Evolutionary conservation across 2,888 invertebrate species (phyloP), one percentile per base, ranked within the genome.

Genomic region (Nomada fucata): DNA sequence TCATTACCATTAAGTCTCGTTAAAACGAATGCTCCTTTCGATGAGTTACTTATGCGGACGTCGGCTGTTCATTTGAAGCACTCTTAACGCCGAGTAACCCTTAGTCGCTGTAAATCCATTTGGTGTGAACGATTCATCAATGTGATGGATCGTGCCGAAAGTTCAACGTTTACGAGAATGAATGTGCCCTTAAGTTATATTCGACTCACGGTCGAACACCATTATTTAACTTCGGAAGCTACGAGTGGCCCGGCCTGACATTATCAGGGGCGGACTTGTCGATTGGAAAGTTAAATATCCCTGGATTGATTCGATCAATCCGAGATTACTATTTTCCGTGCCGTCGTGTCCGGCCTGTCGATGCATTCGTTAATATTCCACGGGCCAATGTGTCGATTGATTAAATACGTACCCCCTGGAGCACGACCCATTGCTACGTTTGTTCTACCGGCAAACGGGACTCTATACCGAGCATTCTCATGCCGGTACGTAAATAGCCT

Each of bases 121-220:
- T 79, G 81, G 78, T 77, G 78, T 79, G 79, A 87, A 73, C 89
- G 77, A 88, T 89, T 88, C 87, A 83, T 88, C 87, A 88, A 88
- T 87, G 83, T 88, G 89, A 88, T 89, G 85, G 87, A 88, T 89
- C 89, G 89, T 64, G 82, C 75, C 81, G 78, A 85, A 87, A 77
- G 79, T 89, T 85, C 69, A 86, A 80, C 79, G 68, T 86, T 87
- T 86, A 88, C 82, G 76, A 86, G 87, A 60, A 87, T 87, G 82
- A 87, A 89, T 87, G 89, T 75, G 79, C 72, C 87, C 76, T 80
- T 81, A 75, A 79, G 80, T 78, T 88, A 88, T 79, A 87, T 82
- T 84, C 82, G 60, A 59, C 64, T 71, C 82, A 76, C 63, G 79
- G 65, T 57, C 79, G 68, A 80, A 82, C 80, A 73, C 82, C 76